These are phyloP conservation scores for Sylvietta virens DNA, from an alignment of 2,113 vertebrate species.

Conservation along the genomic window DNA sequence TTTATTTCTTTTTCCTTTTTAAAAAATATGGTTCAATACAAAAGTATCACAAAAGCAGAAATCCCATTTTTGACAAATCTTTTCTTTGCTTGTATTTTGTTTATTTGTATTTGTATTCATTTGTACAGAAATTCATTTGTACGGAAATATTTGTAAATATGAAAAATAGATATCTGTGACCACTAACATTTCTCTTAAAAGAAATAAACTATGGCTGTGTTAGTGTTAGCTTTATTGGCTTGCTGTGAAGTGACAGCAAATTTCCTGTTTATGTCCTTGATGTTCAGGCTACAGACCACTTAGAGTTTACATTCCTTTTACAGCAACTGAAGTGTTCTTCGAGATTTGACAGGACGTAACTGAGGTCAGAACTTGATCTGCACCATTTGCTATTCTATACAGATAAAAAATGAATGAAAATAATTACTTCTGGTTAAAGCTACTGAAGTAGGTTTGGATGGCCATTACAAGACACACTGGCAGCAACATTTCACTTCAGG, in stretches of 20 bases:
- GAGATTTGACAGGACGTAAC: background rate
- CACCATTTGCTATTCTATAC: background rate
- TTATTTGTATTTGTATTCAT: background rate
- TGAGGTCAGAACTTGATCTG: background rate
- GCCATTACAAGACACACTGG: background rate
- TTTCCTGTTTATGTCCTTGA: background rate
- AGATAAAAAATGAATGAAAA: background rate
- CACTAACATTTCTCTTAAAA: background rate
- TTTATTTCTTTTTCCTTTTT: background rate
- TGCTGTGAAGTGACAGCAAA: background rate
- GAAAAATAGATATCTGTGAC: background rate
- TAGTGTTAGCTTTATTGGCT: conserved; percentile 31
- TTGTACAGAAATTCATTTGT: background rate
- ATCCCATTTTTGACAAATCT: conserved; percentile 9
- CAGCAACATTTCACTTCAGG: background rate
- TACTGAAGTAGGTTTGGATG: background rate
- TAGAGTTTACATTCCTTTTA: background rate
- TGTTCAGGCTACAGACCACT: background rate
- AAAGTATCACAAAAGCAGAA: conserved; percentile 30
- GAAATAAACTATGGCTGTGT: background rate
- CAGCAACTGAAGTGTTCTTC: background rate
- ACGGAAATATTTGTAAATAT: background rate
- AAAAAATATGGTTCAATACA: background rate
- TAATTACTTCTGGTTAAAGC: background rate
- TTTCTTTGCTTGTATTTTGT: conserved; percentile 8